phyloP scores from a whole-genome alignment of 2,888 invertebrate genomes.

The Nephrotoma appendiculata region DNA sequence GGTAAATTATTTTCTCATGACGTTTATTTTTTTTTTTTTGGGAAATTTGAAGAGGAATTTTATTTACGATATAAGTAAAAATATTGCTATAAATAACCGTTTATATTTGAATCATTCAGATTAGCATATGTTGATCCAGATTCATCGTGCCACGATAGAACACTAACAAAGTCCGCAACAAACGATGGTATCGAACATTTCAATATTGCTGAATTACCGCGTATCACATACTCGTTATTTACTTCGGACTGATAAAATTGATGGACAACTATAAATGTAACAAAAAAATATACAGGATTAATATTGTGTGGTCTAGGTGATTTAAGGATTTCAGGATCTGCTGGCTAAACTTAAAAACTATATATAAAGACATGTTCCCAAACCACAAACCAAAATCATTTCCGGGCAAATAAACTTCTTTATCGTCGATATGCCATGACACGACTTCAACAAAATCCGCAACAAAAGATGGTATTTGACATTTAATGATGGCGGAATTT shows the following conservation, averaged over 20 bases:
- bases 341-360: not conserved
- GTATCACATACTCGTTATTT: slow-evolving; percentile 57
- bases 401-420: slow-evolving; percentile 31
- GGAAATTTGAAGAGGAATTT: not conserved
- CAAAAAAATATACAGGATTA: not conserved
- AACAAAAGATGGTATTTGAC: slow-evolving; percentile 83
- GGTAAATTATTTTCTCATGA: not conserved
- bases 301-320: not conserved
- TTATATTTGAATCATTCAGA: slow-evolving; percentile 22
- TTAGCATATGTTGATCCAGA: slow-evolving; percentile 27
- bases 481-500: slow-evolving; percentile 76
- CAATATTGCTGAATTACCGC: slow-evolving; percentile 55
- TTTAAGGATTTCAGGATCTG: not conserved
- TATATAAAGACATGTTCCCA: not conserved
- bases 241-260: slow-evolving; percentile 60
- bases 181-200: slow-evolving; percentile 63
- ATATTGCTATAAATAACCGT: slow-evolving; percentile 5
- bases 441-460: slow-evolving; percentile 81
- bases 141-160: slow-evolving; percentile 56
- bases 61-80: not conserved
- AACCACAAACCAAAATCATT: slow-evolving; percentile 30
- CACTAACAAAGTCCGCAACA: slow-evolving; percentile 56
- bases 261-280: slow-evolving; percentile 42
- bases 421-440: slow-evolving; percentile 66
- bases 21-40: not conserved